Percentiles rank a stretch among this genome's conserved stretches.
Conservation (phyloP, 2,888 invertebrate species). For the Dicyrtomina minuta region DNA sequence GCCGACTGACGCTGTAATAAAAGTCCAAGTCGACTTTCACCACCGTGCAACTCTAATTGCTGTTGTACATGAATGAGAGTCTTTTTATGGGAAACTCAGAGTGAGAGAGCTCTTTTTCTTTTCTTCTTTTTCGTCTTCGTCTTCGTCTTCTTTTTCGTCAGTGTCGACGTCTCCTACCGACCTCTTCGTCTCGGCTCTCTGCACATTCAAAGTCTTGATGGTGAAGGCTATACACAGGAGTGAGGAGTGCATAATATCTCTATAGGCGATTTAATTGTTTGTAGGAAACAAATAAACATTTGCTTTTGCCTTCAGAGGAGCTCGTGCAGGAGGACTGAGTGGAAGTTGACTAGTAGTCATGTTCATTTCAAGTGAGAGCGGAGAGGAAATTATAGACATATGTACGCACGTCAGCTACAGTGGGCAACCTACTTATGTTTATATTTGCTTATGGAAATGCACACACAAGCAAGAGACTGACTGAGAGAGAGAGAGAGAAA, state of each 20-base stretch:
- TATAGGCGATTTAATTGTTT: conserved; percentile 14
- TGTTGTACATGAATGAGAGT: conserved; percentile 27
- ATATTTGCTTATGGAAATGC: too few relatives aligned
- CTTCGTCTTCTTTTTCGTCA: too few relatives aligned
- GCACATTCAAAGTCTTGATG: background rate
- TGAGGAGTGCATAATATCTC: background rate
- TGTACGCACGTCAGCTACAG: too few relatives aligned
- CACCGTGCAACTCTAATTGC: conserved; percentile 20
- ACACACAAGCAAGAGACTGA: too few relatives aligned
- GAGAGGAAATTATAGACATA: too few relatives aligned
- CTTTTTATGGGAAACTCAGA: conserved; percentile 17
- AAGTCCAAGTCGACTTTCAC: conserved; percentile 25
- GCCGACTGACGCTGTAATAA: conserved; percentile 18
- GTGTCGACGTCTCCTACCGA: background rate
- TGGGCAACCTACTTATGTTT: too few relatives aligned
- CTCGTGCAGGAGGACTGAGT: too few relatives aligned
- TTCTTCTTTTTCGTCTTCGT: conserved; percentile 11
- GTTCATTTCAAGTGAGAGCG: too few relatives aligned
- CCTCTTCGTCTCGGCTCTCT: background rate
- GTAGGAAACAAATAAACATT: conserved; percentile 8
- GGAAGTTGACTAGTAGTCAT: too few relatives aligned
- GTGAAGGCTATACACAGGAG: too few relatives aligned
- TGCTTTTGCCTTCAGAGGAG: background rate
- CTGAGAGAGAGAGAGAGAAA: too few relatives aligned
- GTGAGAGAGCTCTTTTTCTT: background rate